Evolutionary conservation across 1,140 invertebrate genomes (phyloP).

Genomic region (Drosophila sechellia): DNA sequence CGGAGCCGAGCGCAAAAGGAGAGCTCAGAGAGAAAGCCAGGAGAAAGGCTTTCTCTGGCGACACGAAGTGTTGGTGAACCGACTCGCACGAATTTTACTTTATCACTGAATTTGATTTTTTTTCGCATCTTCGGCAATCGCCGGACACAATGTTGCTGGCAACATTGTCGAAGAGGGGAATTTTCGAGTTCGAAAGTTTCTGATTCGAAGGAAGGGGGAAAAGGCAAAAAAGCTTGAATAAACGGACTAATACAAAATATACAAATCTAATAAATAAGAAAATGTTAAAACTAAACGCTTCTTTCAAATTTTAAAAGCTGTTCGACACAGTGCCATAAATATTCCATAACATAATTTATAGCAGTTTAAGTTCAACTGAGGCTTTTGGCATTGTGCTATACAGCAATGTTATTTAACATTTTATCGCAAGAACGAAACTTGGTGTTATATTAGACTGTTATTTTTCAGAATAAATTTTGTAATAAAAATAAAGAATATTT

Average conservation of each 20-base stretch:
- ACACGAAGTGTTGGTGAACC: conserved; percentile 69
- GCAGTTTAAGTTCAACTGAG: too few species aligned
- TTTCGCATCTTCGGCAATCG: conserved; percentile 41
- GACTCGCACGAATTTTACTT: conserved; percentile 69
- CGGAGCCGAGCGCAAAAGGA: conserved; percentile 41
- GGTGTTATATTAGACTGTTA: background rate
- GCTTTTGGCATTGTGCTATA: too few species aligned
- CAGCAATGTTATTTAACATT: background rate
- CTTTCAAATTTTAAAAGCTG: too few species aligned
- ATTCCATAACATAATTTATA: too few species aligned
- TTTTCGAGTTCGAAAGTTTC: background rate
- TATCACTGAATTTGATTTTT: conserved; percentile 73
- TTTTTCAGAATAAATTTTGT: background rate
- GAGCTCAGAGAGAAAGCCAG: conserved; percentile 3
- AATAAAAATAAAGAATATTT: too few species aligned
- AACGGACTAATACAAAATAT: too few species aligned
- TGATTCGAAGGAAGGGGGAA: background rate
- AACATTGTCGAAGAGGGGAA: background rate
- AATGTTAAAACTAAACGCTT: too few species aligned
- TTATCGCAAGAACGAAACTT: background rate
- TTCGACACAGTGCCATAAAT: too few species aligned
- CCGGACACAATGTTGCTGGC: background rate
- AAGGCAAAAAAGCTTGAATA: too few species aligned
- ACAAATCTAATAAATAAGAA: too few species aligned
- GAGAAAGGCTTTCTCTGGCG: conserved; percentile 15